These are phyloP conservation scores for Eudyptes chrysolophus DNA, from an alignment of 2,113 vertebrate genomes.

Conservation along the genomic window DNA sequence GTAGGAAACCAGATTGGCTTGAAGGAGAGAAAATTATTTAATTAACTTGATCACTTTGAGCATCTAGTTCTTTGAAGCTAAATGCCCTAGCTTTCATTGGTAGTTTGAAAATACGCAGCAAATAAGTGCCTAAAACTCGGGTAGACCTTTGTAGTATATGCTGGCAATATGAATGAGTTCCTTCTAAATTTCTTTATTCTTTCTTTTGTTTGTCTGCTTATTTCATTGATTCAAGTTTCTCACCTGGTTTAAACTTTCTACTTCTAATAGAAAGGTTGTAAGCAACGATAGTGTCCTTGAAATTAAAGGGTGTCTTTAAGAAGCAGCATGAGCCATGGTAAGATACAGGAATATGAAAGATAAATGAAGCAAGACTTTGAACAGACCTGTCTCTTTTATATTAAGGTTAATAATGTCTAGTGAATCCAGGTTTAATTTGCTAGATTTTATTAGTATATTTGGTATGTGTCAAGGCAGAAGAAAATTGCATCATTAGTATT, in stretches of 20 bases:
- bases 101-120: neutral
- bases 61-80: neutral
- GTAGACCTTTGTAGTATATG: neutral
- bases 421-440: neutral
- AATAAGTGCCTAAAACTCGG: neutral
- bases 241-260: neutral
- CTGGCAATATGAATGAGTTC: neutral
- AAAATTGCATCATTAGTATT: neutral
- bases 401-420: neutral
- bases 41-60: neutral
- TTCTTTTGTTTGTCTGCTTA: neutral
- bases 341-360: neutral
- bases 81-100: neutral
- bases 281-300: neutral
- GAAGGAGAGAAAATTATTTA: neutral
- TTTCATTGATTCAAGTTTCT: neutral
- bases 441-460: slow-evolving; percentile 18
- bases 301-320: neutral
- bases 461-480: neutral
- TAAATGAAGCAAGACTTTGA: neutral
- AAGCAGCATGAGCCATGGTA: neutral
- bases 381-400: neutral
- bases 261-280: neutral
- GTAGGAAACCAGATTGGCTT: neutral
- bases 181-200: neutral